Base-by-base conservation (phyloP, 2,113 vertebrate species). In the Speoplatyrhinus poulsoni region DNA sequence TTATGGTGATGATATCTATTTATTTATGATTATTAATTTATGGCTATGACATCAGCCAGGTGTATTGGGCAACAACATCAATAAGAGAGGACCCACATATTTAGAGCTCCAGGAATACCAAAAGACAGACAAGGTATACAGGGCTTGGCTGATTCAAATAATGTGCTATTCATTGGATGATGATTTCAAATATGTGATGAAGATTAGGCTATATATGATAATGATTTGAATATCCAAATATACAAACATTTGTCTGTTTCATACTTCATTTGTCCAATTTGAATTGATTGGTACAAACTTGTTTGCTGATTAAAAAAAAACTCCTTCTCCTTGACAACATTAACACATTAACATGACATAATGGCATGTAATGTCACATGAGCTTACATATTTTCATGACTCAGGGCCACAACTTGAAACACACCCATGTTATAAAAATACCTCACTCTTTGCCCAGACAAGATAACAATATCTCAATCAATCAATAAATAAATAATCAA, bases 341-440 rank as follows among this genome's bases (percentile, higher is more conserved):
- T 46, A 47, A 32, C 12, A 16, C 36, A 60, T 32, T 6, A 36
- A 46, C 26, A 46, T 15, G 6, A 55, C 11, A 61, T 58, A 62
- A 72, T 56, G 54, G n/a, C 49, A 52, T 19, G 33, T 41, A 57
- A 67, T 50, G 70, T 79, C 73, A 69, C 47, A 19, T 67, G 77
- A 47, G 41, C 10, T 54, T 6, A 36, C 3, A 9, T 49, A 60
- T 15, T 76, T 65, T 76, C 67, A 76, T 74, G 74, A 83, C 70
- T 83, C 82, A 67, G 54, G 65, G 1, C 47, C 48, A 46, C 48
- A 41, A 62, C 19, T 13, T 26, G 12, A n/a, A 13, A n/a, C 57
- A 57, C 62, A 41, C 16, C 15, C 19, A 5, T 55, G 10, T 46
- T 9, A 17, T 47, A 41, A 41, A 41, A 41, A 41, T 41, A 41